Evolutionary conservation across 1,140 invertebrate species (phyloP).

Genomic region (Drosophila setifemur): DNA sequence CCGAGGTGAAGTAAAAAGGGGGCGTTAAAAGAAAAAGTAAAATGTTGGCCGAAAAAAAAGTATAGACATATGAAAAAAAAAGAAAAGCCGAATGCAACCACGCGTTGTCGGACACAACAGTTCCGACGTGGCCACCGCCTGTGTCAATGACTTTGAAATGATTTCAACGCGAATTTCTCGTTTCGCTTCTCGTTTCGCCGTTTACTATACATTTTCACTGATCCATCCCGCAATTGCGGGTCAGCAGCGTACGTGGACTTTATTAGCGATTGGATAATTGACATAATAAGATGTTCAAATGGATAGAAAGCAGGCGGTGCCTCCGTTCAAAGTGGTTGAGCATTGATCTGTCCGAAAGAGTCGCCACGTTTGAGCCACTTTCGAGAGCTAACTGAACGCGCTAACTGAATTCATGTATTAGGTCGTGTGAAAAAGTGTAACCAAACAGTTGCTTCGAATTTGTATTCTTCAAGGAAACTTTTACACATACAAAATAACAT

Average conservation of each 20-base stretch:
- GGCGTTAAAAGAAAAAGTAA: conserved; percentile 72
- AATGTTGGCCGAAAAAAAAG: conserved; percentile 64
- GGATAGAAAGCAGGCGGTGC: conserved; percentile 47
- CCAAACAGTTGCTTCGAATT: background rate
- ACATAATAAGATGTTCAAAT: conserved; percentile 65
- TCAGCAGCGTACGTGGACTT: conserved; percentile 72
- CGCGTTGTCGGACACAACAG: conserved; percentile 36
- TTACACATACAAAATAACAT: background rate
- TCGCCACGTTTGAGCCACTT: conserved; percentile 16
- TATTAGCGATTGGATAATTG: conserved; percentile 78
- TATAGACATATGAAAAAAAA: background rate
- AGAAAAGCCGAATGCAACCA: conserved; percentile 39
- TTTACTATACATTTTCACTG: conserved; percentile 57
- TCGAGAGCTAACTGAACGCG: background rate
- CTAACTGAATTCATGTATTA: background rate
- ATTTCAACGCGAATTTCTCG: conserved; percentile 72
- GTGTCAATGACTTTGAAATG: conserved; percentile 80
- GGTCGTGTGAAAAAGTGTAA: background rate
- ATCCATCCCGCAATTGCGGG: conserved; percentile 49
- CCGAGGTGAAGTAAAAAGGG: conserved; percentile 10
- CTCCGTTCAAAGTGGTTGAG: background rate
- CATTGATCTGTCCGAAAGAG: conserved; percentile 9
- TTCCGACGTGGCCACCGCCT: conserved; percentile 15
- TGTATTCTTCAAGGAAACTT: background rate
- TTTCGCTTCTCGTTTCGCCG: conserved; percentile 43